A percentile compares a stretch with the other conserved stretches of the same genome.
These are phyloP conservation scores for Phocoena sinus DNA, from an alignment of 2,113 vertebrate species.

Conservation along the genomic window DNA sequence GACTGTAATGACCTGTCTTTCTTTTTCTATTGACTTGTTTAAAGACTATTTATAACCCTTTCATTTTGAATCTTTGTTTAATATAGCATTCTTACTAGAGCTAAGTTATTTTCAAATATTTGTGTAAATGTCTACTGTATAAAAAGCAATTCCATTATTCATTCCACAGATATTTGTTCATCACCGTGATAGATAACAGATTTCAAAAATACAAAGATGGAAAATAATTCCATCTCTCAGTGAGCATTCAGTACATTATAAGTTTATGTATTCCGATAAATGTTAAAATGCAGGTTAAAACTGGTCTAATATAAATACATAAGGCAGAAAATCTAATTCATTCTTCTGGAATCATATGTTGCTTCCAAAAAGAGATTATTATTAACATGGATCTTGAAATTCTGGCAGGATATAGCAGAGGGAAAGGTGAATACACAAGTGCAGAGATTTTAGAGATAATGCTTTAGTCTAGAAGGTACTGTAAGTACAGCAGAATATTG, in stretches of 20 bases:
- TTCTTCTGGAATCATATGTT: neutral
- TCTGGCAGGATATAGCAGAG: neutral
- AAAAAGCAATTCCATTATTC: slow-evolving; percentile 31
- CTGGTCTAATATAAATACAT: neutral
- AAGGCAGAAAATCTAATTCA: neutral
- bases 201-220: neutral
- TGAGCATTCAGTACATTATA: neutral
- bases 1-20: slow-evolving; percentile 53
- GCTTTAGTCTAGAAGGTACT: neutral
- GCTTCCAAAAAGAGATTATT: neutral
- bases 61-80: slow-evolving; percentile 22
- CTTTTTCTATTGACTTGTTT: slow-evolving; percentile 30
- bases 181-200: neutral
- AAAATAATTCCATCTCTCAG: neutral
- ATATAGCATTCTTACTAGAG: neutral
- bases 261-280: neutral
- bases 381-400: neutral
- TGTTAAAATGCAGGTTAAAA: neutral
- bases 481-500: neutral
- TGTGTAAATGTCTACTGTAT: neutral
- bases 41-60: slow-evolving; percentile 34
- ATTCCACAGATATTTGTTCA: neutral
- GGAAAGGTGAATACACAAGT: neutral
- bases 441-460: neutral
- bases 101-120: neutral